Conservation (phyloP, 2,888 invertebrate genomes). For the Drosophila subquinaria region DNA sequence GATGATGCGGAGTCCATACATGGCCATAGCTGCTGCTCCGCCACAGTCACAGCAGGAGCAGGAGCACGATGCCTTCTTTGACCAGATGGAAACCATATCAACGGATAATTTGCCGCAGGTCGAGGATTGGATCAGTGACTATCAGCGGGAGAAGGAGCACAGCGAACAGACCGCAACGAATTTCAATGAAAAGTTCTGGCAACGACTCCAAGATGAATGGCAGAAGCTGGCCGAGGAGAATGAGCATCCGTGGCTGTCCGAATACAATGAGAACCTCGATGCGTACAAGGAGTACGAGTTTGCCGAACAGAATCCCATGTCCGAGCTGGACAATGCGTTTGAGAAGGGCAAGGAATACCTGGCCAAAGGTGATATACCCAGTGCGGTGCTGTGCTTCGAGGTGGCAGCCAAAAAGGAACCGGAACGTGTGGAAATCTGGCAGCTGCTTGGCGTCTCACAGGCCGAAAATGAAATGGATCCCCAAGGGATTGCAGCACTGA, state of each 20-base stretch:
- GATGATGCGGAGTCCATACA: constrained; percentile 52
- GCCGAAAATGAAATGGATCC: constrained; percentile 99
- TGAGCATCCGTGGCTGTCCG: constrained; percentile 91
- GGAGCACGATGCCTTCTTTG: constrained; percentile 62
- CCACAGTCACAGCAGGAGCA: constrained; percentile 10
- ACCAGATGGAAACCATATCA: constrained; percentile 53
- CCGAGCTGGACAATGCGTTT: constrained; percentile 91
- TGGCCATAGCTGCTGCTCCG: constrained; percentile 41
- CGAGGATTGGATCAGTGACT: constrained; percentile 86
- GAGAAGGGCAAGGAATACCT: constrained; percentile 94
- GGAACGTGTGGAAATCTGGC: constrained; percentile 93
- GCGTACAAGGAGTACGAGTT: constrained; percentile 87
- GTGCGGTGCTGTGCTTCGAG: constrained; percentile 98
- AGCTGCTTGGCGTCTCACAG: constrained; percentile 94
- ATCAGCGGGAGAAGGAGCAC: constrained; percentile 87
- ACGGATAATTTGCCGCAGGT: constrained; percentile 60
- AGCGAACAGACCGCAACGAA: constrained; percentile 88
- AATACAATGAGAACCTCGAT: constrained; percentile 88
- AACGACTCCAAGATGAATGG: constrained; percentile 91
- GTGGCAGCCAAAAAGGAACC: constrained; percentile 95
- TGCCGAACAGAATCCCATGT: constrained; percentile 93
- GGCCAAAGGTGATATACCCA: constrained; percentile 95
- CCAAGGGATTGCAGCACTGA: constrained; percentile 95
- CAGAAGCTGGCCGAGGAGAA: constrained; percentile 89
- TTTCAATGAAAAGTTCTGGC: constrained; percentile 88